Conservation (phyloP, 2,113 vertebrate genomes). For the Collichthys lucidus region DNA sequence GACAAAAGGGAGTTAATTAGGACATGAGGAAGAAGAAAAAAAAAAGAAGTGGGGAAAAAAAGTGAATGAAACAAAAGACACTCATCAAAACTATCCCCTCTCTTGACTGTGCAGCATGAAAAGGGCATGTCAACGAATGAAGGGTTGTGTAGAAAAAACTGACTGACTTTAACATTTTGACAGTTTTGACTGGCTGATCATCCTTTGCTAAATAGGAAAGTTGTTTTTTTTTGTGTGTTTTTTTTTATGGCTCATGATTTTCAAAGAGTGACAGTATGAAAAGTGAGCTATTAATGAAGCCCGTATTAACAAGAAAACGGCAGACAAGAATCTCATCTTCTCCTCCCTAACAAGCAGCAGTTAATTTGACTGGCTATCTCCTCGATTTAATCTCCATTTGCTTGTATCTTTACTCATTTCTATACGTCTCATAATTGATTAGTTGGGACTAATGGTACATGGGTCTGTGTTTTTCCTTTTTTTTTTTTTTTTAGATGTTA, state of each 20-base stretch:
- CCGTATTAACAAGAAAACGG: constrained; percentile 62
- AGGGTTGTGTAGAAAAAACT: constrained; percentile 5
- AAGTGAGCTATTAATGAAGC: constrained; percentile 68
- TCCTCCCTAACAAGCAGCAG: constrained; percentile 74
- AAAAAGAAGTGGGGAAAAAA: constrained; percentile 45
- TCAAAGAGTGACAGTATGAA: constrained; percentile 61
- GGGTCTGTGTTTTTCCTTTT: constrained; percentile 43
- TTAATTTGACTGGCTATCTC: constrained; percentile 78
- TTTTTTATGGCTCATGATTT: constrained; percentile 49
- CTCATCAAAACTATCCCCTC: constrained; percentile 68
- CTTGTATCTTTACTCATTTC: constrained; percentile 75
- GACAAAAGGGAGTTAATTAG: constrained; percentile 82
- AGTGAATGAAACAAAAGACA: constrained; percentile 66
- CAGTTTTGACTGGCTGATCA: constrained; percentile 52
- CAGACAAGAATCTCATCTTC: constrained; percentile 76
- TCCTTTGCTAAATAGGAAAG: constrained; percentile 38
- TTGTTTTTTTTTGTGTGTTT: background rate
- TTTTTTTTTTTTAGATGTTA: constrained; percentile 55
- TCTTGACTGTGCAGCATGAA: constrained; percentile 69
- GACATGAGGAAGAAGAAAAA: constrained; percentile 47
- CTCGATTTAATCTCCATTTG: constrained; percentile 73
- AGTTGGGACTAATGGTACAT: constrained; percentile 67
- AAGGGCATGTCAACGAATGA: constrained; percentile 73
- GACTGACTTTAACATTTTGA: constrained; percentile 55
- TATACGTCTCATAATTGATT: constrained; percentile 75